phyloP scores from a whole-genome alignment of 2,113 vertebrate species.

The Jaculus jaculus region DNA sequence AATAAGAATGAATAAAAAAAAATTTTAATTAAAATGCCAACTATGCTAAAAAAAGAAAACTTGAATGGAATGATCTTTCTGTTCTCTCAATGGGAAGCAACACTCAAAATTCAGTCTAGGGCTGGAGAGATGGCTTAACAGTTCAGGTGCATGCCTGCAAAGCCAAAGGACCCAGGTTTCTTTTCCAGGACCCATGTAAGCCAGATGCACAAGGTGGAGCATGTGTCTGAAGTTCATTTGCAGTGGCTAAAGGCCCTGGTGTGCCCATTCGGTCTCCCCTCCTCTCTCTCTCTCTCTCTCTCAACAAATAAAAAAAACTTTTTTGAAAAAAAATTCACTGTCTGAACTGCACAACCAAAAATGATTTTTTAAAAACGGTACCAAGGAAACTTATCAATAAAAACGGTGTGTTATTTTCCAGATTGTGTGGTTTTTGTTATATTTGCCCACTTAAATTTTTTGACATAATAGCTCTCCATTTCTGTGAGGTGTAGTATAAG shows the following conservation, averaged over 20 bases:
- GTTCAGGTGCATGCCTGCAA: too few relatives aligned
- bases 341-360: slow-evolving; percentile 18
- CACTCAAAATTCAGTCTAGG: neutral
- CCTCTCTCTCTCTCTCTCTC: too few relatives aligned
- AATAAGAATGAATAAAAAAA: too few relatives aligned
- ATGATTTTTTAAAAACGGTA: neutral
- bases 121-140: too few relatives aligned
- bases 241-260: too few relatives aligned
- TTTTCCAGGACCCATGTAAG: too few relatives aligned
- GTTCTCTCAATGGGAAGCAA: slow-evolving; percentile 9
- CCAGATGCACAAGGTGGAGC: too few relatives aligned
- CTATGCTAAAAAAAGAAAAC: neutral
- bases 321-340: slow-evolving; percentile 7
- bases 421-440: neutral
- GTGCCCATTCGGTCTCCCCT: too few relatives aligned
- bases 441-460: neutral
- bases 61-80: slow-evolving; percentile 24
- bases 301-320: too few relatives aligned
- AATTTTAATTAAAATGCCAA: too few relatives aligned
- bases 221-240: too few relatives aligned
- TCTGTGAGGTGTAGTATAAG: neutral
- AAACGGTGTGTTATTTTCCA: neutral
- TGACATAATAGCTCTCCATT: neutral
- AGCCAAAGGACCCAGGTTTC: too few relatives aligned
- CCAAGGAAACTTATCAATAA: neutral